Conservation (phyloP, 2,888 invertebrate species). For the Pheosia gnoma region DNA sequence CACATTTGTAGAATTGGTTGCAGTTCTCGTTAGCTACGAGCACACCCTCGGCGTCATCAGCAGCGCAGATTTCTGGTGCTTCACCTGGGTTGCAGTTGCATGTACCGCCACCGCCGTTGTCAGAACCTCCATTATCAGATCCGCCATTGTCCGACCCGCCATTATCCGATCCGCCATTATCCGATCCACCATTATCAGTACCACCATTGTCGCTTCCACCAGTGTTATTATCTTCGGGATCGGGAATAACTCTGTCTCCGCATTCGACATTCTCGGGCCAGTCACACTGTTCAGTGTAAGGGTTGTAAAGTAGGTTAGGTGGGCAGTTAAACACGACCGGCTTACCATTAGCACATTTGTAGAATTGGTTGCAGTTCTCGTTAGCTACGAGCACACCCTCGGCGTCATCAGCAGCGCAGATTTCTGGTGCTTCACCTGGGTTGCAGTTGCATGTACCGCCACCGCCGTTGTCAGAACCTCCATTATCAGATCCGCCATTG, state of each 20-base stretch:
- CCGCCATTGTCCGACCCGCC: conserved; percentile 9
- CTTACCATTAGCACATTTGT: conserved; percentile 42
- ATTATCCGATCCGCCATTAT: conserved; percentile 6
- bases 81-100: conserved; percentile 40
- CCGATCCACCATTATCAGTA: conserved; percentile 8
- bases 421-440: conserved; percentile 45
- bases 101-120: conserved; percentile 8
- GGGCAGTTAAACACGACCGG: conserved; percentile 43
- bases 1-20: conserved; percentile 45
- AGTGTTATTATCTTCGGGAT: conserved; percentile 16
- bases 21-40: conserved; percentile 48
- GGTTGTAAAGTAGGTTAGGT: conserved; percentile 43
- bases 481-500: conserved; percentile 1
- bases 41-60: conserved; percentile 26
- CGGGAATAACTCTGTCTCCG: conserved; percentile 42
- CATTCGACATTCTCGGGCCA: conserved; percentile 53
- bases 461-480: background rate
- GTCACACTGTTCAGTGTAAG: conserved; percentile 44
- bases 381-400: conserved; percentile 48
- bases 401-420: conserved; percentile 45
- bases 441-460: conserved; percentile 39
- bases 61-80: conserved; percentile 44
- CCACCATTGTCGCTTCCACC: conserved; percentile 11
- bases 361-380: conserved; percentile 55
- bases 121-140: conserved; percentile 2